A percentile compares a stretch with the other conserved stretches of the same genome.
These are phyloP conservation scores for Drosophila neutralis DNA, from an alignment of 2,888 invertebrate genomes.

Conservation along the genomic window DNA sequence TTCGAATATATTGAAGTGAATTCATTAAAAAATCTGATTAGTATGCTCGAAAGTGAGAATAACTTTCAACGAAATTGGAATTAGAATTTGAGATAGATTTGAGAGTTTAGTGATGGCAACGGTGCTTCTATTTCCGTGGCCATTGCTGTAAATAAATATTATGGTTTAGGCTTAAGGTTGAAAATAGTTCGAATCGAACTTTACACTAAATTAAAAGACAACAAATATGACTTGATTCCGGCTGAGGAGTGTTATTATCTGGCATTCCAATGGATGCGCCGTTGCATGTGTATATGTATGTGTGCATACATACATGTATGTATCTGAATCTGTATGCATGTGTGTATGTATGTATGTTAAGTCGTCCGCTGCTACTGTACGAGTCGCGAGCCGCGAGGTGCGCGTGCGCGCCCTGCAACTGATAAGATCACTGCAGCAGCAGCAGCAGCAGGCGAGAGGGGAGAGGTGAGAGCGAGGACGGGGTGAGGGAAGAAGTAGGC, in stretches of 20 bases:
- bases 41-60: background rate
- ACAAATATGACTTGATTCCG: background rate
- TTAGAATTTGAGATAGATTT: background rate
- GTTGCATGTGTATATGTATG: constrained; percentile 6
- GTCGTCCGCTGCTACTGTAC: constrained; percentile 37
- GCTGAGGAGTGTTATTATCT: constrained; percentile 24
- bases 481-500: background rate
- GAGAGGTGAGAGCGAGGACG: background rate
- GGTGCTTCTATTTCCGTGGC: background rate
- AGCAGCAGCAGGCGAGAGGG: constrained; percentile 1
- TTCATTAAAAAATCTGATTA: too few species aligned
- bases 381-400: constrained; percentile 40
- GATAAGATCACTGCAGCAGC: constrained; percentile 63
- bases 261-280: constrained; percentile 11
- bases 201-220: background rate
- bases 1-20: too few species aligned
- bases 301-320: background rate
- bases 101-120: background rate
- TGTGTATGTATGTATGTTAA: background rate
- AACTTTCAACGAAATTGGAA: background rate
- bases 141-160: background rate
- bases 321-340: background rate
- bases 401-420: constrained; percentile 72
- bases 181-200: background rate
- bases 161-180: background rate